Percentiles rank a stretch among this genome's conserved stretches.
These are phyloP conservation scores for Trichonephila inaurata DNA, from an alignment of 1,140 invertebrate species.

Conservation along the genomic window DNA sequence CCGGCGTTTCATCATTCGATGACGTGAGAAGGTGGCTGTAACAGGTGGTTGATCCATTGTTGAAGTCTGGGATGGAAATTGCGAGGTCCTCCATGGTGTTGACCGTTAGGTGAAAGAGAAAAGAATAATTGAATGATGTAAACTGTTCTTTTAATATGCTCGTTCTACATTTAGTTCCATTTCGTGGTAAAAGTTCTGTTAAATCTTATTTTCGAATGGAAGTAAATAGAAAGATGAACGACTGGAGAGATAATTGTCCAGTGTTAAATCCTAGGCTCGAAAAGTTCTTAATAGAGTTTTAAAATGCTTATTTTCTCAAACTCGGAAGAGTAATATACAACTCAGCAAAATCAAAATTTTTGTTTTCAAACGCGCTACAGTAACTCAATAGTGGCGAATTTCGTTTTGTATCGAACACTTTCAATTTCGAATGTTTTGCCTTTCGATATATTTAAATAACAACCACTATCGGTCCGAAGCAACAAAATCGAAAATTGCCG, in stretches of 20 bases:
- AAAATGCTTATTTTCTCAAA: no score
- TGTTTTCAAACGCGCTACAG: no score
- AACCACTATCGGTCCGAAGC: no score
- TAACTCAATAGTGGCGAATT: no score
- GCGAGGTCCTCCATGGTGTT: not conserved
- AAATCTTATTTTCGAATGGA: not conserved
- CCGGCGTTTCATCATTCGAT: not conserved
- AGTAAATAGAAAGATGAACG: not conserved
- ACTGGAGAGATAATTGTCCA: not conserved
- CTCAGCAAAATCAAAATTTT: no score
- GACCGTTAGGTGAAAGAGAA: not conserved
- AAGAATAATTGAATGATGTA: not conserved
- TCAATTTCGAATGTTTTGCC: no score
- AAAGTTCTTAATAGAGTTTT: no score
- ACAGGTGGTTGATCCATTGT: not conserved
- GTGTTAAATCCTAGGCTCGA: no score
- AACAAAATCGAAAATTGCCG: no score
- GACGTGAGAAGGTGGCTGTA: not conserved
- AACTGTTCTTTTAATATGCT: not conserved
- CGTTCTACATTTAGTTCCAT: not conserved
- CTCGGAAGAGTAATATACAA: no score
- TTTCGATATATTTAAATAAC: no score
- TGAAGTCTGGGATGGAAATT: conserved; percentile 2
- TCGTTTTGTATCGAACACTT: no score
- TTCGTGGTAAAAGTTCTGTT: not conserved